phyloP scores from a whole-genome alignment of 2,888 invertebrate genomes.

The Crossocerus cetratus region DNA sequence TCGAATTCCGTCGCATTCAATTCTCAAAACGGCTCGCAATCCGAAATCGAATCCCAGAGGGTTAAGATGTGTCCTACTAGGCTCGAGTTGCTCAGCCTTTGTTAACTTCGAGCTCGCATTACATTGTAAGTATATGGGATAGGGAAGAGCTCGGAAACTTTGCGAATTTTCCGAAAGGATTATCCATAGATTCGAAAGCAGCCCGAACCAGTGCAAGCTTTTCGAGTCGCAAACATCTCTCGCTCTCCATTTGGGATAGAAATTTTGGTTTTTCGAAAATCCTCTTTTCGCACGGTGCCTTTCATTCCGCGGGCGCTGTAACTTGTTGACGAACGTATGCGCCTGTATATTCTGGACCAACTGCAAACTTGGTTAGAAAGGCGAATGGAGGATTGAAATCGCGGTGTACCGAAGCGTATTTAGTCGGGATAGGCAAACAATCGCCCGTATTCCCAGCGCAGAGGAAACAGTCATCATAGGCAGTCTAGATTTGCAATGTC shows the following conservation, averaged over 20 bases:
- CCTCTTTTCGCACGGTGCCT: background rate
- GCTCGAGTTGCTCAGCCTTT: no score
- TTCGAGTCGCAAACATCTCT: no score
- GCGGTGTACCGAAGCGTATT: background rate
- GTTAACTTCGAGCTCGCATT: no score
- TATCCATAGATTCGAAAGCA: no score
- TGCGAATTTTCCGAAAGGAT: no score
- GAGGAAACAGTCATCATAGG: background rate
- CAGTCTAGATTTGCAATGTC: background rate
- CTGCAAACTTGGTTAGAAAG: slow-evolving; percentile 1
- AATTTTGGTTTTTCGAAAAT: background rate
- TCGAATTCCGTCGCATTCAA: slow-evolving; percentile 3
- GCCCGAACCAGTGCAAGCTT: no score
- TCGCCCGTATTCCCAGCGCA: background rate
- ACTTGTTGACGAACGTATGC: no score
- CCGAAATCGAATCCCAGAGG: slow-evolving; percentile 7
- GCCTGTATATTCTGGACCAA: background rate
- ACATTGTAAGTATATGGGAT: no score
- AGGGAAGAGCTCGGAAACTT: no score
- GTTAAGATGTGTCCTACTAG: no score
- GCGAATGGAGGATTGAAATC: background rate
- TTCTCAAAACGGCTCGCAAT: slow-evolving; percentile 4
- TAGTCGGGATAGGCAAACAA: slow-evolving; percentile 1
- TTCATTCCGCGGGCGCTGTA: no score
- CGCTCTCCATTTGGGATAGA: background rate